These are phyloP conservation scores for Molossus alvarezi DNA, from an alignment of 2,797 vertebrate genomes.

Conservation along the genomic window DNA sequence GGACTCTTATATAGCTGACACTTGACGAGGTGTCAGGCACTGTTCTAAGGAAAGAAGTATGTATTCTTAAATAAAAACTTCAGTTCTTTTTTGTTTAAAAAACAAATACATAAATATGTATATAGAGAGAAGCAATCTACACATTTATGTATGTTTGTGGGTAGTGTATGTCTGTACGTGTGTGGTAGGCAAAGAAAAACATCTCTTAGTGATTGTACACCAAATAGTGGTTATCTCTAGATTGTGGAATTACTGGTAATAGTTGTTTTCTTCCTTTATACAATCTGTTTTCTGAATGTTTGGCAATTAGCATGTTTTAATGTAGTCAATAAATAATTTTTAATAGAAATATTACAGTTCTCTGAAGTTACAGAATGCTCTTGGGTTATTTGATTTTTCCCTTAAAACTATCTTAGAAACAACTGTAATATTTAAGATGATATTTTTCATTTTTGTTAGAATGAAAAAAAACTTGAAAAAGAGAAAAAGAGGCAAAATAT, in stretches of 20 bases:
- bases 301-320: conserved; percentile 32
- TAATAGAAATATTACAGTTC: neutral
- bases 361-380: conserved; percentile 1
- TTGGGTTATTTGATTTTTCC: conserved; percentile 50
- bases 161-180: neutral
- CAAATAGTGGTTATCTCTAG: neutral
- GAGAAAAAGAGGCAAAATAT: conserved; percentile 89
- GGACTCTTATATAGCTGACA: neutral
- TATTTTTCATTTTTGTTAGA: conserved; percentile 89
- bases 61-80: conserved; percentile 53
- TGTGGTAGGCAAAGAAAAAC: neutral
- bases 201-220: neutral
- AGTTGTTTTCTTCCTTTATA: conserved; percentile 35
- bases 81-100: conserved; percentile 12
- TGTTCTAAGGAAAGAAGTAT: conserved; percentile 23
- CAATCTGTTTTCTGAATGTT: conserved; percentile 43
- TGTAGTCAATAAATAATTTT: conserved; percentile 45
- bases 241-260: conserved; percentile 16
- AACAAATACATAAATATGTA: neutral
- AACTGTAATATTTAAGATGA: conserved; percentile 36
- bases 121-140: neutral
- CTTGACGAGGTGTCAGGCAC: neutral
- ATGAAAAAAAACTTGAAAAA: conserved; percentile 93
- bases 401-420: conserved; percentile 19
- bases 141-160: conserved; percentile 38